Evolutionary conservation across 1,140 invertebrate genomes (phyloP), one percentile per base, ranked within the genome.

Genomic region (Acromyrmex heyeri): DNA sequence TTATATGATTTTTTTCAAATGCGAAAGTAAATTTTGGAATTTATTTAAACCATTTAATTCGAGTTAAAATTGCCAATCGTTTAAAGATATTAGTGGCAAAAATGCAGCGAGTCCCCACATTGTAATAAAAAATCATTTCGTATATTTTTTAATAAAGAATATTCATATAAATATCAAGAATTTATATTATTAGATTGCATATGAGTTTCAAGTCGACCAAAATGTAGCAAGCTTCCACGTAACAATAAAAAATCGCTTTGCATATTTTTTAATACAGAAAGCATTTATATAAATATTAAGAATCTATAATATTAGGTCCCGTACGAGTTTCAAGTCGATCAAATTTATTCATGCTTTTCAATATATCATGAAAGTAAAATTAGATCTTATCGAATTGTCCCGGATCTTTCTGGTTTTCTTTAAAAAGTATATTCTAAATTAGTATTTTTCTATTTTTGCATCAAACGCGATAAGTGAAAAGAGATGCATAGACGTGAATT

Each of bases 331-430:
- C 18, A 38, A 38, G 18, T 38, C 10, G 34, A 61, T 3, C 12
- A 7, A 67, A 67, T 21, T 67, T 44, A 67, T 12, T 67, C 8
- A 10, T 67, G 10, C 3, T 21, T 65, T 67, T 21, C 5, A 4
- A 44, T 65, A 14, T 67, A 14, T 67, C n/a, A 67, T 21, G n/a
- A 14, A 67, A 44, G 34, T 67, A 44, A 67, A 67, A 67, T 21
- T 44, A 44, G n/a, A 67, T 38, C n/a, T 67, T 44, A n/a, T 44
- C 34, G 5, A n/a, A 5, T 38, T 67, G 30, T 3, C 4, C 30
- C 1, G 18, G 30, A 67, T 21, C 5, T 67, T 21, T 67, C 10
- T 14, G 10, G n/a, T 1, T 16, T 34, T 34, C 16, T 3, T 65
- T 3, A 65, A 65, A 21, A n/a, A 65, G 10, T 38, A 5, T 50